phyloP scores from a whole-genome alignment of 2,888 invertebrate species.

The Strigamia crassipes region DNA sequence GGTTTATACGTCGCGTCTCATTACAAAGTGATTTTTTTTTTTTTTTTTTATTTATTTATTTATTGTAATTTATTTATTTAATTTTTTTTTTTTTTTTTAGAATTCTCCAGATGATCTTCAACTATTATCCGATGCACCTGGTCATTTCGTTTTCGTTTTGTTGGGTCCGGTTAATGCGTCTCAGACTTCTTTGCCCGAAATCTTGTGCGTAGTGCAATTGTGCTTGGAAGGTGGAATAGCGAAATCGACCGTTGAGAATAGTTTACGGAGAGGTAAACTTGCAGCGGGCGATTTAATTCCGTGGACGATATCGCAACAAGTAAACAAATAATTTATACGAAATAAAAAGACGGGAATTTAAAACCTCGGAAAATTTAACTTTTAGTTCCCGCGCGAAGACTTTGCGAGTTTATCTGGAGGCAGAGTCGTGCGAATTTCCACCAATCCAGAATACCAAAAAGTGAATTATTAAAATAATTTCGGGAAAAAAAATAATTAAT shows the following conservation, averaged over 20 bases:
- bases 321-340: constrained; percentile 21
- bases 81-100: constrained; percentile 59
- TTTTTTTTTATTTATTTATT: background rate
- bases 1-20: constrained; percentile 96
- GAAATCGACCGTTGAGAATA: constrained; percentile 72
- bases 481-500: background rate
- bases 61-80: constrained; percentile 32
- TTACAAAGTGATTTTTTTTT: constrained; percentile 73
- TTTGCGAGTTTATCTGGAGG: constrained; percentile 90
- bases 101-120: constrained; percentile 99
- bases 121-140: constrained; percentile 97
- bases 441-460: constrained; percentile 95
- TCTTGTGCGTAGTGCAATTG: constrained; percentile 90
- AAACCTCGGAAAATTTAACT: background rate
- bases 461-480: constrained; percentile 61
- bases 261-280: constrained; percentile 81
- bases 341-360: background rate
- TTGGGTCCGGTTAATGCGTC: constrained; percentile 80
- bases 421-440: constrained; percentile 92
- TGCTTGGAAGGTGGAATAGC: constrained; percentile 69
- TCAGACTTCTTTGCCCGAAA: constrained; percentile 77
- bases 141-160: constrained; percentile 94
- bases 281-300: constrained; percentile 97
- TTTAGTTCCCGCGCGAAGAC: constrained; percentile 88
- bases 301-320: constrained; percentile 89